phyloP scores from a whole-genome alignment of 2,797 vertebrate genomes.

The Silurus lanzhouensis region DNA sequence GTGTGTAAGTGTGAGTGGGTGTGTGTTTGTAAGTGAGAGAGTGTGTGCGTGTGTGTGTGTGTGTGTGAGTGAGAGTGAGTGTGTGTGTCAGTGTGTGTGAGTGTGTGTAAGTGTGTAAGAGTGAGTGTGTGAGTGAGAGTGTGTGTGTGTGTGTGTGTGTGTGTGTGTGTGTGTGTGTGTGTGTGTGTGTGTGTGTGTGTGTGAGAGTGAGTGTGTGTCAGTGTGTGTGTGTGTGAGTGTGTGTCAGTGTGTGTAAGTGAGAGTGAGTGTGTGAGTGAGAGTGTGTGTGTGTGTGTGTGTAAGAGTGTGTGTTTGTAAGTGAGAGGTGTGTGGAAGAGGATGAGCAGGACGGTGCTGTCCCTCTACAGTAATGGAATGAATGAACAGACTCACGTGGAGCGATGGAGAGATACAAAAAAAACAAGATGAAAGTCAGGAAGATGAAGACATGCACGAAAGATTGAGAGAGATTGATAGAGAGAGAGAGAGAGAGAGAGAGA shows the following conservation, averaged over 20 bases:
- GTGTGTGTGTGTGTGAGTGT: slow-evolving; percentile 6
- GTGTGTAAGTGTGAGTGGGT: too few species aligned
- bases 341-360: slow-evolving; percentile 37
- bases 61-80: too few species aligned
- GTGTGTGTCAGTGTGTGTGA: background rate
- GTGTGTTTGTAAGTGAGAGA: too few species aligned
- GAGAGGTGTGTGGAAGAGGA: slow-evolving; percentile 51
- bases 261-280: background rate
- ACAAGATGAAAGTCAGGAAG: background rate
- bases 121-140: background rate
- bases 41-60: slow-evolving; percentile 36
- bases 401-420: background rate
- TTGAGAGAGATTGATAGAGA: too few species aligned
- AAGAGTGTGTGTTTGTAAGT: too few species aligned
- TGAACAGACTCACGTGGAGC: slow-evolving; percentile 20
- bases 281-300: background rate
- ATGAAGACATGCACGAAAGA: background rate
- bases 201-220: background rate
- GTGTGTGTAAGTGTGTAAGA: background rate
- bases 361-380: slow-evolving; percentile 25
- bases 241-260: background rate
- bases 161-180: background rate
- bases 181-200: background rate
- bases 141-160: slow-evolving; percentile 36
- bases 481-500: too few species aligned